phyloP scores from a whole-genome alignment of 2,888 invertebrate genomes.

The Ochropleura plecta region DNA sequence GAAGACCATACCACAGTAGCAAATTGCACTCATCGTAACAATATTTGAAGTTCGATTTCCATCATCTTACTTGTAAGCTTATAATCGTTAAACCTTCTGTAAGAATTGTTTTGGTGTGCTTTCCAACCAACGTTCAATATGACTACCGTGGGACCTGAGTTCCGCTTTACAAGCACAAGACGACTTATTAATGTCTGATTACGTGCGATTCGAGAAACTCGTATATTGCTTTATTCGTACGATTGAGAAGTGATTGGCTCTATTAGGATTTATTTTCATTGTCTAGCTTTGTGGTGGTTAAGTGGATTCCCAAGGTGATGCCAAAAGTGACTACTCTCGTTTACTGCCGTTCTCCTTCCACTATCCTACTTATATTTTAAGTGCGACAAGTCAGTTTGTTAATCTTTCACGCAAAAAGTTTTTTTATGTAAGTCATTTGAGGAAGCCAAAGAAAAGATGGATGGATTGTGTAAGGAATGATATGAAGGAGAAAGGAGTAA shows the following conservation, averaged over 20 bases:
- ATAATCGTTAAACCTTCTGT: conserved; percentile 4
- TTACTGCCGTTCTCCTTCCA: not conserved
- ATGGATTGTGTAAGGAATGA: too few species aligned
- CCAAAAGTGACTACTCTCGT: not conserved
- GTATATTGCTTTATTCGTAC: conserved; percentile 52
- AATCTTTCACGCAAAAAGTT: too few species aligned
- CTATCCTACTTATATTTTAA: too few species aligned
- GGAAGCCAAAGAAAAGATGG: too few species aligned
- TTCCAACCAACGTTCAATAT: conserved; percentile 45
- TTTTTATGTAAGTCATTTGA: too few species aligned
- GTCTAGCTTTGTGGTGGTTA: conserved; percentile 21
- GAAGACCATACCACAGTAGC: too few species aligned
- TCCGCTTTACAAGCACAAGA: conserved; percentile 65
- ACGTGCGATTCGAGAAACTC: conserved; percentile 48
- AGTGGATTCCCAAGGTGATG: conserved; percentile 18
- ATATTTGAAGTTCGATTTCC: conserved; percentile 5
- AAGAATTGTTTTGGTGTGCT: not conserved
- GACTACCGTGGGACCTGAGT: conserved; percentile 61
- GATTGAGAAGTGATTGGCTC: conserved; percentile 49
- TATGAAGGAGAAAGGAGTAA: too few species aligned
- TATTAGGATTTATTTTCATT: conserved; percentile 45
- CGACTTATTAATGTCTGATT: conserved; percentile 63
- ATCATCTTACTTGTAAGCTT: not conserved
- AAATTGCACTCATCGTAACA: not conserved
- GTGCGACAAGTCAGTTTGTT: too few species aligned